Percentiles rank a stretch among this genome's conserved stretches.
Conservation (phyloP, 2,113 vertebrate species). For the Sinocyclocheilus maitianheensis region DNA sequence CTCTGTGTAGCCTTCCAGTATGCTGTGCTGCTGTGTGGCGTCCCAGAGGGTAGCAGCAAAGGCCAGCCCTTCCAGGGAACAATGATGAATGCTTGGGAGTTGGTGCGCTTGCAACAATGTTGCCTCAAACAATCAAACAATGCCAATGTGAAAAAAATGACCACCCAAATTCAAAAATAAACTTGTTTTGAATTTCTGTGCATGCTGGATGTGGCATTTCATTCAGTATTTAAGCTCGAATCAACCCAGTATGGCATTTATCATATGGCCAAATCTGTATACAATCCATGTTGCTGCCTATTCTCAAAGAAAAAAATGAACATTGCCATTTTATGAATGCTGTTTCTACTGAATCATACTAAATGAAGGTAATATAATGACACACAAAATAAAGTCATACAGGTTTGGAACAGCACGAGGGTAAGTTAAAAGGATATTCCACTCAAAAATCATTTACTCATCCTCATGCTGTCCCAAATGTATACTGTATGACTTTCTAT, state of each 20-base stretch:
- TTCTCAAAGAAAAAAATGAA: background rate
- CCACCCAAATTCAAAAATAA: conserved; percentile 58
- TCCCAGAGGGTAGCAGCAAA: conserved; percentile 56
- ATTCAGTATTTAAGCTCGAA: conserved; percentile 18
- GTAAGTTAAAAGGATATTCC: background rate
- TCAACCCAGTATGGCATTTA: background rate
- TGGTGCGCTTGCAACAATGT: conserved; percentile 53
- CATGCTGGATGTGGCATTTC: background rate
- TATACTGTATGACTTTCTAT: background rate
- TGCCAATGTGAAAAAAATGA: conserved; percentile 56
- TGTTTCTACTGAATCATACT: background rate
- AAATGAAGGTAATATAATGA: background rate
- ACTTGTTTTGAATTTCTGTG: conserved; percentile 43
- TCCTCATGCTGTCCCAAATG: background rate
- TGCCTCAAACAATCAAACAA: conserved; percentile 63
- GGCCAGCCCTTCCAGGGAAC: conserved; percentile 60
- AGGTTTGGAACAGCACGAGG: background rate
- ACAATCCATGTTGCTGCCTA: background rate
- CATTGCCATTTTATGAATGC: background rate
- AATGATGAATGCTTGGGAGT: conserved; percentile 58
- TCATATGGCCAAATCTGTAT: background rate
- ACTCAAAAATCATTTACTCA: background rate
- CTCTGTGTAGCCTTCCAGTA: conserved; percentile 52
- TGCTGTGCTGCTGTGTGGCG: conserved; percentile 33
- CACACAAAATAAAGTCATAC: background rate